Evolutionary conservation across 2,888 invertebrate genomes (phyloP), one percentile per base, ranked within the genome.

Genomic region (Amblyjoppa proteus): DNA sequence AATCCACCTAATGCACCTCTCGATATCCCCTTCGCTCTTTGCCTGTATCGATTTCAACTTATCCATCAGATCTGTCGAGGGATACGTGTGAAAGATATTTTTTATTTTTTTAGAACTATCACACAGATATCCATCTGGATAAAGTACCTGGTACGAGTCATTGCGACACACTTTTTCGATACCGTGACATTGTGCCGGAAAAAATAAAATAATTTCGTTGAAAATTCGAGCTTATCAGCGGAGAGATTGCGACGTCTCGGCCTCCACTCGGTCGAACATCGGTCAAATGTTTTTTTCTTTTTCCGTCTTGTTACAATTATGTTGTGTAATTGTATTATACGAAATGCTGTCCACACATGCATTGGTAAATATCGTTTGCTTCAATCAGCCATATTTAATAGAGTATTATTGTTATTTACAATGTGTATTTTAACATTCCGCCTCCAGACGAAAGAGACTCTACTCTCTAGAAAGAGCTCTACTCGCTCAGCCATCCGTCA

Each of bases 11-110:
- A 45, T 64, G 45, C 16, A n/a, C 45, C 20, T 64, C 13, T 61
- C 28, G 61, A 28, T 76, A 81, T 68, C 77, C 45, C 64, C 58
- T 71, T 74, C 79, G 75, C 69, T 45, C 53, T 81, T 77, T 74
- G 38, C 75, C 56, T 49, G 81, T 79, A 76, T 75, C 75, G 45
- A 78, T 81, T 81, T 85, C 75, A 58, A 31, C 70, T 76, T 79
- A 82, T 74, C 74, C 74, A 31, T 51, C 28, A 41, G 82, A 79
- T 82, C 56, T 68, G 31, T 69, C 45, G 38, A 4, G 41, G 20
- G 38, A 38, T 56, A 49, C 71, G 25, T 28, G 25, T 25, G 13
- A 13, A 34, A 49, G 34, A 58, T 69, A 78, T 13, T 13, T 0
- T n/a, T 31, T 9, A n/a, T 16, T 2, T 4, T n/a, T 20, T 20